Evolutionary conservation across 1,140 invertebrate species (phyloP), one percentile per base, ranked within the genome.

Genomic region (Zaprionus tsacasi): DNA sequence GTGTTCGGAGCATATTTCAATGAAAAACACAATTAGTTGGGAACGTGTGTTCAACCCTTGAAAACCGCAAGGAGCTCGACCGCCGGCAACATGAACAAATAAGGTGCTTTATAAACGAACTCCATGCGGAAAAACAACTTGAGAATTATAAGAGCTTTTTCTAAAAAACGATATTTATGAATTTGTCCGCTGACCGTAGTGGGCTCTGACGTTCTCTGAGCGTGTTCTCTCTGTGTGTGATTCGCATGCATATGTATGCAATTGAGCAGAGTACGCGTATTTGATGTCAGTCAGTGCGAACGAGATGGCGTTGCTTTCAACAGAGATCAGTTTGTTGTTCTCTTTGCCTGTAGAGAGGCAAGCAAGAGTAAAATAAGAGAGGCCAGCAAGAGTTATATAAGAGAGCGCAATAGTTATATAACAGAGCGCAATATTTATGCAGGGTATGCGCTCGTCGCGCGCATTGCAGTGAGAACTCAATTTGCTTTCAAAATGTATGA

Each of bases 401-500:
- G 15, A 43, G 40, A 43, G n/a, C 40, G 6, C n/a, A 27, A 27
- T 1, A 27, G 25, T 27, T 27, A 4, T 27, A 2, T 27, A 27
- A 27, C 2, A 27, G 1, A 27, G 25, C 25, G 25, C 1, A 27
- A 27, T 1, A 30, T 1, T 30, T 30, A 6, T 30, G 0, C 3
- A 30, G 3, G 4, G 27, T 21, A 21, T 21, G 21, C 21, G 21
- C 21, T 21, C 21, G 21, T 21, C 27, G 27, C 3, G 27, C 3
- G 27, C 12, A 12, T 7, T n/a, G 27, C 38, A 58, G 38, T 59
- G 40, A 13, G 3, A 45, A 67, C 52, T 10, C 12, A 35, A 54
- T 50, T 30, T 33, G 78, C 36, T 55, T 58, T 17, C n/a, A 50
- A 21, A 25, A 60, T 80, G 65, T 76, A 61, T 66, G 72, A 64